These are phyloP conservation scores for Drosophila lutescens DNA, from an alignment of 2,888 invertebrate genomes.

Conservation along the genomic window DNA sequence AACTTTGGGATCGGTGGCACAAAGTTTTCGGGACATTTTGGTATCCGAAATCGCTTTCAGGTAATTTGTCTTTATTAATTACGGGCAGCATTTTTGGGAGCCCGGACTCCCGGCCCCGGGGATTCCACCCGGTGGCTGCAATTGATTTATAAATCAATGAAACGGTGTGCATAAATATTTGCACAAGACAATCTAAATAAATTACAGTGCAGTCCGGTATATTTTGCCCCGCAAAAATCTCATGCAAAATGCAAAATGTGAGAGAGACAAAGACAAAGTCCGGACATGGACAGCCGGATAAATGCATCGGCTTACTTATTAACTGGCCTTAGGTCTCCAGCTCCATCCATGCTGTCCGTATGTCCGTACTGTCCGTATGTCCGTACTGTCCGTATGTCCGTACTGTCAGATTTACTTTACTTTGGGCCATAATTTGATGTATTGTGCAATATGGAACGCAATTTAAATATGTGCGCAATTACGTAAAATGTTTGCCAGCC, in stretches of 20 bases:
- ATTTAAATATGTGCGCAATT: conserved; percentile 76
- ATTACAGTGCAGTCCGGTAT: conserved; percentile 52
- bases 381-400: conserved; percentile 1
- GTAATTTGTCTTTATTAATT: conserved; percentile 69
- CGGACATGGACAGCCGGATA: conserved; percentile 6
- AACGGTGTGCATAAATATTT: conserved; percentile 74
- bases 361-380: not conserved
- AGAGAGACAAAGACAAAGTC: not conserved
- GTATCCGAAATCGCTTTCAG: conserved; percentile 53
- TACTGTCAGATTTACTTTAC: conserved; percentile 52
- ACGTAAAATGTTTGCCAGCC: conserved; percentile 70
- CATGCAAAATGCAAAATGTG: conserved; percentile 76
- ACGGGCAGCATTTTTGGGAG: conserved; percentile 28
- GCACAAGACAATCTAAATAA: conserved; percentile 72
- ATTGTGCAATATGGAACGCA: conserved; percentile 62
- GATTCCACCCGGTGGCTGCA: conserved; percentile 28
- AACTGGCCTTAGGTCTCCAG: conserved; percentile 35
- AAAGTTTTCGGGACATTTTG: conserved; percentile 5
- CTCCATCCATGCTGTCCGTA: not conserved
- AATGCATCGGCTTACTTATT: conserved; percentile 42
- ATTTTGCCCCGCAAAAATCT: conserved; percentile 61
- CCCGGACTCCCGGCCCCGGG: not conserved
- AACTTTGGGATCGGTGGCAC: conserved; percentile 12
- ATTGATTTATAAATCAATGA: conserved; percentile 78
- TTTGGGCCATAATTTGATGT: conserved; percentile 70